Conservation (phyloP, 1,140 invertebrate species). For the Drosophila aff. region DNA sequence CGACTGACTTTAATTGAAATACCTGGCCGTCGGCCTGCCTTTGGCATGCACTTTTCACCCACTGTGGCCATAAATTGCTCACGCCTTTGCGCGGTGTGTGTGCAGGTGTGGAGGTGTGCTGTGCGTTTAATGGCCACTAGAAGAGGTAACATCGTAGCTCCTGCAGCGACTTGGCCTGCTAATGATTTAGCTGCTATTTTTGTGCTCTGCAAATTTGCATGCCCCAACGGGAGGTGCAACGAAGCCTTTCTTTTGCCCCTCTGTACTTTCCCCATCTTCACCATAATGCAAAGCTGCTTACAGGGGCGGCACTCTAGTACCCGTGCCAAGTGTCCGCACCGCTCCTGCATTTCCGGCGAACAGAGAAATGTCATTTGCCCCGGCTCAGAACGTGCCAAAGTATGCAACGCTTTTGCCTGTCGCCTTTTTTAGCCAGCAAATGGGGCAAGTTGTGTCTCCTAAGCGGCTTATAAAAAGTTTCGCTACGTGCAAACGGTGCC, state of each 20-base stretch:
- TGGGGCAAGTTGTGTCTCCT: slow-evolving; percentile 11
- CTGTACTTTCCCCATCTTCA: slow-evolving; percentile 2
- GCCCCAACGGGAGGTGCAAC: neutral
- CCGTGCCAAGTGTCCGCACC: slow-evolving; percentile 26
- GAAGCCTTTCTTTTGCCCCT: slow-evolving; percentile 4
- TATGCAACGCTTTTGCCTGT: slow-evolving; percentile 29
- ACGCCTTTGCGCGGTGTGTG: slow-evolving; percentile 3
- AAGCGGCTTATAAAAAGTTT: slow-evolving; percentile 37
- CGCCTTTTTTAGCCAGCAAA: slow-evolving; percentile 4
- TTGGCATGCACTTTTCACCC: slow-evolving; percentile 31
- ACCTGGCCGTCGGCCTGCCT: slow-evolving; percentile 36
- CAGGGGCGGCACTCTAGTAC: no score
- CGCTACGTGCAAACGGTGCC: slow-evolving; percentile 9
- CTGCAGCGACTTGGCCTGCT: slow-evolving; percentile 52
- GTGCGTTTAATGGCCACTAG: slow-evolving; percentile 63
- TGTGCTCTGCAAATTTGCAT: slow-evolving; percentile 52
- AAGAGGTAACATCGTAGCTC: slow-evolving; percentile 23
- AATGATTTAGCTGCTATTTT: slow-evolving; percentile 81
- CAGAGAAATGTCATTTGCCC: slow-evolving; percentile 54
- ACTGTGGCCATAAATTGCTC: slow-evolving; percentile 52
- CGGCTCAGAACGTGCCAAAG: slow-evolving; percentile 54
- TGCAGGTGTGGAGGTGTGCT: slow-evolving; percentile 1
- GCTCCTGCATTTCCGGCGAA: slow-evolving; percentile 53
- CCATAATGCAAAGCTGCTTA: slow-evolving; percentile 45
- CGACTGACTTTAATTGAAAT: slow-evolving; percentile 54